Evolutionary conservation across 2,888 invertebrate genomes (phyloP), one percentile per base, ranked within the genome.

Genomic region (Abrostola tripartita): DNA sequence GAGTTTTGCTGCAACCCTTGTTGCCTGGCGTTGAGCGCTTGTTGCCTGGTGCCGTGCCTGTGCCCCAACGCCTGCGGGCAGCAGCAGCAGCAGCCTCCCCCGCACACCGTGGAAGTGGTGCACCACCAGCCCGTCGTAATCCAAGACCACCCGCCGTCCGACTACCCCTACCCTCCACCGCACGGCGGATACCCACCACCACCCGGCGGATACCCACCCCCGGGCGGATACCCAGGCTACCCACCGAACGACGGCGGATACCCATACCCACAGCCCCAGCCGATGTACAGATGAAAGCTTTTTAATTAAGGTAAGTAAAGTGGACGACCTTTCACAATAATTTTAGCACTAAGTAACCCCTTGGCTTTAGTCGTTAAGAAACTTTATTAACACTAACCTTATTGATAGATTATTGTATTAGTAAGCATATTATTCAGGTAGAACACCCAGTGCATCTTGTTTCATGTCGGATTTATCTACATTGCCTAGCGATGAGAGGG

Each of bases 1-100:
- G 92, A 92, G 59, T 66, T 88, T 59, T 92, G 93, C 82, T 88
- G 87, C 82, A 93, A 93, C 65, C 93, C 94, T 8, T 94, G 94
- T 81, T 94, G 92, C 65, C 61, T 94, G 86, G 91, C 92, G 37
- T 73, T 94, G 78, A 86, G 93, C 49, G 93, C 94, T 0, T 93
- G 93, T 78, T 94, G 94, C 73, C 82, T 93, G 71, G 82, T 93
- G 12, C 93, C 94, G 14, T 93, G 94, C 74, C 81, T 92, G 61
- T 94, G 94, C 61, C 93, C 93, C 1, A 93, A 94, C 82, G 93
- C 93, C 5, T 94, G 94, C 53, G 94, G 94, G 0, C 92, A 90
- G 65, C 92, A 93, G 44, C 88, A 90, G 11, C 91, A 76, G 0
- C 88, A 90, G 11, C 91, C 76, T 0, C 92, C 88, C 0, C 88